phyloP scores from a whole-genome alignment of 2,797 vertebrate species.

The Varecia variegata region DNA sequence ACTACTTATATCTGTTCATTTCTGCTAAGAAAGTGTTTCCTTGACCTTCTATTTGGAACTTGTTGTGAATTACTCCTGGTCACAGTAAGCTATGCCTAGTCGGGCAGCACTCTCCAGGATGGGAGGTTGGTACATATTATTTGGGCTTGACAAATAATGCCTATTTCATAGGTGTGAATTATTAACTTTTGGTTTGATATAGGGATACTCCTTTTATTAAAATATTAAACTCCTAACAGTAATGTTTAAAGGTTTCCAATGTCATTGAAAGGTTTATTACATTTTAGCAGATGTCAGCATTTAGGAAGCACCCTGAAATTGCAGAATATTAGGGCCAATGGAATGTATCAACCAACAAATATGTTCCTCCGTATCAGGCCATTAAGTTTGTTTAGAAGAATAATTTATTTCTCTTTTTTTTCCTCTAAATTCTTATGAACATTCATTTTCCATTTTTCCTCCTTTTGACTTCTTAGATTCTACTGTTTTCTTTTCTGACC shows the following conservation, averaged over 20 bases:
- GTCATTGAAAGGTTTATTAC: neutral
- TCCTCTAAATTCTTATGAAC: neutral
- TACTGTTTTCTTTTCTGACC: neutral
- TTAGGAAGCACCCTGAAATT: neutral
- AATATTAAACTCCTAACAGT: neutral
- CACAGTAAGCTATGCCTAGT: neutral
- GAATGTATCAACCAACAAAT: neutral
- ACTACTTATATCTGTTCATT: neutral
- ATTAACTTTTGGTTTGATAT: neutral
- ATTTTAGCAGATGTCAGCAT: neutral
- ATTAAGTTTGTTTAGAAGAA: neutral
- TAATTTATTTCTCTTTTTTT: neutral
- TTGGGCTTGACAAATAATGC: neutral
- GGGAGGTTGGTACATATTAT: neutral
- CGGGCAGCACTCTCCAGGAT: neutral
- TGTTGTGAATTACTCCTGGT: neutral
- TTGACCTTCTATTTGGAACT: neutral
- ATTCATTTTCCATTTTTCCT: neutral
- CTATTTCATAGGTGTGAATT: neutral
- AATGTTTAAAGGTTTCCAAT: neutral
- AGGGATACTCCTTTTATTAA: neutral
- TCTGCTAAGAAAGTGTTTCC: neutral
- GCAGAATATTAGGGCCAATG: neutral
- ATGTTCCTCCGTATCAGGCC: neutral
- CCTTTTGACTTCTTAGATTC: neutral